phyloP scores from a whole-genome alignment of 2,888 invertebrate genomes.

The Glaucopsyche alexis region DNA sequence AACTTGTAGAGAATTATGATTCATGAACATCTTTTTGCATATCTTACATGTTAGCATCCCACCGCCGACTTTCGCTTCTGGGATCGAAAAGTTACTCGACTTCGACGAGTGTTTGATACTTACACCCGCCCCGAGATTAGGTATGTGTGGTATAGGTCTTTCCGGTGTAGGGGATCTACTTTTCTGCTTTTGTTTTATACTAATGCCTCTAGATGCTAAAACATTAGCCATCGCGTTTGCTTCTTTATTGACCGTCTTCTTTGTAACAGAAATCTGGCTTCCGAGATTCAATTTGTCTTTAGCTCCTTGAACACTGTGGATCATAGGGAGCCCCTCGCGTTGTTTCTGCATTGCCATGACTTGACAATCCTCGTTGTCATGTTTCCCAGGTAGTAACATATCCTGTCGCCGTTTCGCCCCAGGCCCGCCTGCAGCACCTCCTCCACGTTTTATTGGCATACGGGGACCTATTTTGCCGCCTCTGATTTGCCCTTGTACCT shows the following conservation, averaged over 20 bases:
- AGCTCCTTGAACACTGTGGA: slow-evolving; percentile 86
- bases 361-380: slow-evolving; percentile 87
- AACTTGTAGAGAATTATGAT: slow-evolving; percentile 58
- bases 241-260: slow-evolving; percentile 82
- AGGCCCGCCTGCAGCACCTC: slow-evolving; percentile 49
- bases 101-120: slow-evolving; percentile 77
- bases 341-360: slow-evolving; percentile 87
- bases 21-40: slow-evolving; percentile 73
- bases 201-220: slow-evolving; percentile 87
- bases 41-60: slow-evolving; percentile 66
- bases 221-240: slow-evolving; percentile 88
- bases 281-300: slow-evolving; percentile 83
- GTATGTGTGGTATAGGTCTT: slow-evolving; percentile 67
- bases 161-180: slow-evolving; percentile 69
- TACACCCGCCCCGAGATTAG: slow-evolving; percentile 72
- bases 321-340: slow-evolving; percentile 85
- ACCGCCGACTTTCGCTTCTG: slow-evolving; percentile 66
- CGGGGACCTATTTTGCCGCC: slow-evolving; percentile 57
- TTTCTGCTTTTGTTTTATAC: slow-evolving; percentile 84
- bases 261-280: slow-evolving; percentile 86
- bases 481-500: slow-evolving; percentile 67
- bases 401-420: slow-evolving; percentile 78
- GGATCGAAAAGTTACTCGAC: slow-evolving; percentile 67
- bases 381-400: slow-evolving; percentile 83
- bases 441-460: slow-evolving; percentile 69